Evolutionary conservation across 2,113 vertebrate genomes (phyloP), one percentile per base, ranked within the genome.

Genomic region (Rattus rattus): DNA sequence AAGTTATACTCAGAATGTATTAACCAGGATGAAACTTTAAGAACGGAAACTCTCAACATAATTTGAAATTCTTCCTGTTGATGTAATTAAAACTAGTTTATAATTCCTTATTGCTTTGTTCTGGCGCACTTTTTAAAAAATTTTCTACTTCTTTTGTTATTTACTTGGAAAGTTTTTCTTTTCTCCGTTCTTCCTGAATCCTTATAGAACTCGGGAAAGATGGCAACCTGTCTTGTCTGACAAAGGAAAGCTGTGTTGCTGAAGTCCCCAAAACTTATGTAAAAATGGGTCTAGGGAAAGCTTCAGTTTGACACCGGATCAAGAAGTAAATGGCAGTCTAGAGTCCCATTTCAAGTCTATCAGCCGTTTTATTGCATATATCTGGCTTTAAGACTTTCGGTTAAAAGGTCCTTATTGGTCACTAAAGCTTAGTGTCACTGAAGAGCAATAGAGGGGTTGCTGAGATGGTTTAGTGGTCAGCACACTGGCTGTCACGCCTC

Each of bases 71-170:
- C 91, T 95, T 97, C 93, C 77, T 93, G 70, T 97, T 96, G 87
- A 88, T 96, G 79, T 88, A 72, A 97, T 96, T 97, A 98, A 98
- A 98, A 39, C 93, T 94, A 95, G 91, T 97, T 97, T 97, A 49
- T 97, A 96, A 97, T 96, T 97, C 96, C 83, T 81, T 97, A 80
- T 79, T n/a, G 20, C 26, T 89, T 92, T 97, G 93, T n/a, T 83
- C 26, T 96, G 80, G 89, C 92, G 43, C 43, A 33, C 22, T 88
- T 90, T 96, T 96, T 90, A 7, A 14, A 54, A 16, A 54, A 16
- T 61, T 94, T 94, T 87, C 56, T 54, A 7, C 91, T 87, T 61
- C 20, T 19, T 39, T n/a, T 77, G 12, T 72, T 65, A 86, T 97
- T 96, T 89, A 13, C 91, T 72, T 10, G 17, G 70, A 88, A 88